phyloP scores from a whole-genome alignment of 2,797 vertebrate species.

The Onychomys arenicola region DNA sequence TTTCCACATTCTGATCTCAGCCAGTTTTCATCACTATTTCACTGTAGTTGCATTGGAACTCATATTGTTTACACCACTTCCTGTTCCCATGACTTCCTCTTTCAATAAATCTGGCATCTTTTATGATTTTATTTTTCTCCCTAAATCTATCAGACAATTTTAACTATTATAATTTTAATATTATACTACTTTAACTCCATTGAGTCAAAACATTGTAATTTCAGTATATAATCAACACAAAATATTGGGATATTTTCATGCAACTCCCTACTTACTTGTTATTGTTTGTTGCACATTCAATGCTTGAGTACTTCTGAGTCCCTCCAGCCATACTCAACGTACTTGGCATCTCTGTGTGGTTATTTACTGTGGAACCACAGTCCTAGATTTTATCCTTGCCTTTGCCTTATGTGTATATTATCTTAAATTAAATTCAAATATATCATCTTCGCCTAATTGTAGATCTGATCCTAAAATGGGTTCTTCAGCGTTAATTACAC shows the following conservation, averaged over 20 bases:
- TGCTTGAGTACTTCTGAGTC: not conserved
- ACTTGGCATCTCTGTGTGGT: fast-evolving
- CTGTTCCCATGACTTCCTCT: constrained; percentile 14
- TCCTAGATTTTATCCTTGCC: not conserved
- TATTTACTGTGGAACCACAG: too few species aligned
- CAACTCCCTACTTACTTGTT: not conserved
- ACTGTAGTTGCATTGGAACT: constrained; percentile 30
- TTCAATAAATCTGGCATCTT: constrained; percentile 39
- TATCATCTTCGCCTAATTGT: not conserved
- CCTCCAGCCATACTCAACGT: fast-evolving
- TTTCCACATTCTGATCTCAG: constrained; percentile 43
- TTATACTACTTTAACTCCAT: not conserved
- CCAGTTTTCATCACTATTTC: not conserved
- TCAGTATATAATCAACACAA: not conserved
- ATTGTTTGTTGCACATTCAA: not conserved
- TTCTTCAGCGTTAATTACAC: not conserved
- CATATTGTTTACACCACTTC: not conserved
- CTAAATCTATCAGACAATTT: constrained; percentile 28
- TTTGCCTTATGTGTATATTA: not conserved
- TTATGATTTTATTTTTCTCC: constrained; percentile 27
- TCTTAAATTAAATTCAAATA: not conserved
- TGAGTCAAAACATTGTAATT: not conserved
- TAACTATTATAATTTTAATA: not conserved
- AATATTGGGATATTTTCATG: not conserved
- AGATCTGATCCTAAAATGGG: not conserved